phyloP scores from a whole-genome alignment of 2,888 invertebrate species.

The Ophion obscuratus region DNA sequence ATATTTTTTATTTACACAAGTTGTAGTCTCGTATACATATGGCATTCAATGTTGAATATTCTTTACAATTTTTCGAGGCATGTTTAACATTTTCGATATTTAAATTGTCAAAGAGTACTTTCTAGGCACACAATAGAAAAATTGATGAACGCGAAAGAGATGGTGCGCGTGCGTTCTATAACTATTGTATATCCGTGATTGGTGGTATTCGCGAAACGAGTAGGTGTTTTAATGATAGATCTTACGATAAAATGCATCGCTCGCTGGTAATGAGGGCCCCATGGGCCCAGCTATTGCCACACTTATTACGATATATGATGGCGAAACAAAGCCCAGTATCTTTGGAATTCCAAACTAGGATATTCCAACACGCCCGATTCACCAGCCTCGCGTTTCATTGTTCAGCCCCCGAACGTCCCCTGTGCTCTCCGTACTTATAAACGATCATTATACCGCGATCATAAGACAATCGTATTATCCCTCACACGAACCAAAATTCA shows the following conservation, averaged over 20 bases:
- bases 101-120: neutral
- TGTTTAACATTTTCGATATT: neutral
- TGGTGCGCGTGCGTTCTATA: neutral
- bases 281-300: conserved; percentile 20
- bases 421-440: conserved; percentile 19
- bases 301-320: conserved; percentile 44
- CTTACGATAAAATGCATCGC: conserved; percentile 62
- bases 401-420: conserved; percentile 41
- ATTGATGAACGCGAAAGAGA: neutral
- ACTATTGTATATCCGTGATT: neutral
- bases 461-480: conserved; percentile 42
- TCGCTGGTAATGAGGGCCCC: conserved; percentile 63
- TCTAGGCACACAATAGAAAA: neutral
- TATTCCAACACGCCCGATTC: conserved; percentile 65
- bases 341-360: conserved; percentile 58
- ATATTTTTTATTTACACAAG: no score
- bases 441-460: conserved; percentile 51
- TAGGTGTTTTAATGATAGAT: conserved; percentile 70
- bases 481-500: neutral
- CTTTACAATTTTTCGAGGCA: neutral
- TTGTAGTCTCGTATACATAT: no score
- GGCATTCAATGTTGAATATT: neutral
- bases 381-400: conserved; percentile 53
- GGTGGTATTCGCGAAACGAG: conserved; percentile 28
- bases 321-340: conserved; percentile 65